Evolutionary conservation across 1,140 invertebrate species (phyloP).

Genomic region (Oscheius sp.): DNA sequence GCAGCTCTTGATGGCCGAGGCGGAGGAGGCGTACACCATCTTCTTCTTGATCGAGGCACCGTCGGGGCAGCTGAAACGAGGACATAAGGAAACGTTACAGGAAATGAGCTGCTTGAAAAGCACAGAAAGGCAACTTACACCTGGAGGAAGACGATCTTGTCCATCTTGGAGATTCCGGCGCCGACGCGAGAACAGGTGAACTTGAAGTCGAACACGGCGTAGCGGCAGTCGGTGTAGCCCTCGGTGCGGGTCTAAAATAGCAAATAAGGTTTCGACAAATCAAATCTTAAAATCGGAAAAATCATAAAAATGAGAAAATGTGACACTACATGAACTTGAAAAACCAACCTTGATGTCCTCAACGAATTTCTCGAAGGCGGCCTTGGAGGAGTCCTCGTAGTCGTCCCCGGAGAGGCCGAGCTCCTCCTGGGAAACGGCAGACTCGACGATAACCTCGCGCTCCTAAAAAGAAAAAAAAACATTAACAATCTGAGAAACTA

Average conservation of each 20-base stretch:
- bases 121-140: too few relatives aligned
- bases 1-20: constrained; percentile 61
- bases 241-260: constrained; percentile 43
- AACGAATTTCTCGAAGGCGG: constrained; percentile 58
- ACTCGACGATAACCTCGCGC: constrained; percentile 57
- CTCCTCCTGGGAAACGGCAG: constrained; percentile 51
- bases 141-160: constrained; percentile 60
- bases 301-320: too few relatives aligned
- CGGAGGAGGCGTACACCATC: constrained; percentile 62
- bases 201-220: constrained; percentile 61
- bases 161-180: constrained; percentile 60
- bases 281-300: background rate
- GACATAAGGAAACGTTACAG: background rate
- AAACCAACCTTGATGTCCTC: constrained; percentile 48
- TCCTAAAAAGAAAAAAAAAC: constrained; percentile 42
- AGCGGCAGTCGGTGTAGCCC: constrained; percentile 56
- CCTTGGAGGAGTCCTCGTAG: constrained; percentile 60
- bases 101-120: background rate
- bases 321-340: too few relatives aligned
- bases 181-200: constrained; percentile 56
- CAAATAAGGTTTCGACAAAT: background rate
- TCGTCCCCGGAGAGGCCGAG: constrained; percentile 46
- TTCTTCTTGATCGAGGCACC: constrained; percentile 62
- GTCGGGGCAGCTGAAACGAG: constrained; percentile 58
- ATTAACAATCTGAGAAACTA: too few relatives aligned